Evolutionary conservation across 2,888 invertebrate species (phyloP), one percentile per base, ranked within the genome.

Genomic region (Phortica magna): DNA sequence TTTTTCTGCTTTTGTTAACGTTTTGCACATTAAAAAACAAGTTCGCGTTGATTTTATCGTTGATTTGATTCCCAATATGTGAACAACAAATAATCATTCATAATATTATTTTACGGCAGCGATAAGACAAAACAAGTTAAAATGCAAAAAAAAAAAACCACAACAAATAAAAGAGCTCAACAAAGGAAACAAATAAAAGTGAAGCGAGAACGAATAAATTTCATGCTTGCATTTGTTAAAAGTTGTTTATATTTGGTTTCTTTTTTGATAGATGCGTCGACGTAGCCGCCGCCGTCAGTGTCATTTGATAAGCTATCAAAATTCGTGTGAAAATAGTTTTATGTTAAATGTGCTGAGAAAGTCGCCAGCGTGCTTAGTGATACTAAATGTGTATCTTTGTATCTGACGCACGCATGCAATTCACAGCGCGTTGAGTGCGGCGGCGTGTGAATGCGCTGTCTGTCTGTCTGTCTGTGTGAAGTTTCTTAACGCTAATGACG

Each of bases 231-330:
- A 9, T 48, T 48, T 9, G 14, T 48, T 48, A 9, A 48, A 48
- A 9, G 48, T 14, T 48, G 48, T 48, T 48, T 1, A 9, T 12
- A 9, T 48, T 48, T 48, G 48, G 9, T 9, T 48, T 48, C 48
- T 48, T 61, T 61, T 61, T 61, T 61, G 61, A 61, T 61, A 19
- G 9, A 61, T 61, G 67, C 48, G 14, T 14, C 48, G 48, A 0
- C 31, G 31, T 31, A 2, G 3, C 1, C 31, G 31, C 5, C 31
- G 31, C 14, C 22, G 17, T 61, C 70, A n/a, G 31, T 71, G 43
- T 71, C 55, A 71, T 67, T 65, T 71, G 70, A 71, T 71, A 71
- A 71, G 70, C 68, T 68, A 68, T 55, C 70, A 31, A 31, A 71
- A 31, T 17, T 71, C 55, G 55, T 68, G 68, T 68, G 68, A 68